A percentile compares a stretch with the other conserved stretches of the same genome.
These are phyloP conservation scores for Eulemur rufifrons DNA, from an alignment of 2,113 vertebrate genomes.

Conservation along the genomic window DNA sequence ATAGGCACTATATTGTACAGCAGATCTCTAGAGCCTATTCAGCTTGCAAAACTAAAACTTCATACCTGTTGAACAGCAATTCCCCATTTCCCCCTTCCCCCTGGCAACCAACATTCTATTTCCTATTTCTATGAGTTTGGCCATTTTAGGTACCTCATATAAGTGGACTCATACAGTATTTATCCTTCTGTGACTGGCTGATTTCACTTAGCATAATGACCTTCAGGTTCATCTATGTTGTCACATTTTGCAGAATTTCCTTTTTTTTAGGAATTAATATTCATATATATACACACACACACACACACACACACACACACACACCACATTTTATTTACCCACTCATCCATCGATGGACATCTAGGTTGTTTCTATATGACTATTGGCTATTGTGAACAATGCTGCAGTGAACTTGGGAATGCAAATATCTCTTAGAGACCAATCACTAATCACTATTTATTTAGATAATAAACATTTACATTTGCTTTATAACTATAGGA, in stretches of 20 bases:
- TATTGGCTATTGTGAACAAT: not conserved
- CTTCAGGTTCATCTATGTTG: not conserved
- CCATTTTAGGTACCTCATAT: not conserved
- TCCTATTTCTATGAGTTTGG: not conserved
- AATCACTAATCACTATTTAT: not conserved
- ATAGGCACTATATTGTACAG: not conserved
- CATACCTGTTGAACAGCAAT: not conserved
- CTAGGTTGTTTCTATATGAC: not conserved
- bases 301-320: too few relatives aligned
- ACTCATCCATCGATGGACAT: not conserved
- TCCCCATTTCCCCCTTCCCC: not conserved
- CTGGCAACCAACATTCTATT: not conserved
- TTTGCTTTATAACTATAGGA: not conserved
- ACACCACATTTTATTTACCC: not conserved
- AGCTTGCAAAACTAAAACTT: not conserved
- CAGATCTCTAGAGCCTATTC: not conserved
- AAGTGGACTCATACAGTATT: not conserved
- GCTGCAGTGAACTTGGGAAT: not conserved
- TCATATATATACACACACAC: too few relatives aligned
- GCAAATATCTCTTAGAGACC: not conserved
- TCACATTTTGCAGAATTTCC: not conserved
- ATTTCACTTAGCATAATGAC: not conserved
- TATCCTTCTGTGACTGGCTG: not conserved
- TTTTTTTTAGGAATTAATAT: not conserved
- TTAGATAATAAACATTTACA: not conserved